phyloP scores from a whole-genome alignment of 2,113 vertebrate genomes.

The Anolis sagrei region DNA sequence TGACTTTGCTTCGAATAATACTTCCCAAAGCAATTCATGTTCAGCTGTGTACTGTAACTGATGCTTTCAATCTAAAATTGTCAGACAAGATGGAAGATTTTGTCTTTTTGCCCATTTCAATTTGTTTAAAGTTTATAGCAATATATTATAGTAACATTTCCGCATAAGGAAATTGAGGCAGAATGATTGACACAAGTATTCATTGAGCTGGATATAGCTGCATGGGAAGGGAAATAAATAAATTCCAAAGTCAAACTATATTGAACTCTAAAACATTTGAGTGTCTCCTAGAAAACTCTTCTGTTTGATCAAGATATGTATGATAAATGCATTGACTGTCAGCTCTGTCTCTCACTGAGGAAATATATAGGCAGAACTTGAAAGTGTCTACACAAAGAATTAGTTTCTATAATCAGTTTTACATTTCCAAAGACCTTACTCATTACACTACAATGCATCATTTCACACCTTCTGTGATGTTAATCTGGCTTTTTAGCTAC shows the following conservation, averaged over 20 bases:
- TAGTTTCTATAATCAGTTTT: too few species aligned
- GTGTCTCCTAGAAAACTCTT: not conserved
- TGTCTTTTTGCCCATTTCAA: not conserved
- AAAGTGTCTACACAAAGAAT: too few species aligned
- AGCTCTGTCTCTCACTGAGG: too few species aligned
- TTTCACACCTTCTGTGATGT: too few species aligned
- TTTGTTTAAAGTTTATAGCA: not conserved
- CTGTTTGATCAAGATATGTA: not conserved
- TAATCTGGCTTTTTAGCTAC: too few species aligned
- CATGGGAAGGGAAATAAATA: not conserved
- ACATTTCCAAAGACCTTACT: too few species aligned
- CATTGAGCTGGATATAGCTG: not conserved
- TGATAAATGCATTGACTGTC: not conserved
- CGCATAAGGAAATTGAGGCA: slow-evolving; percentile 5
- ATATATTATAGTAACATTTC: not conserved
- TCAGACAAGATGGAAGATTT: not conserved
- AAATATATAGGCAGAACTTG: too few species aligned
- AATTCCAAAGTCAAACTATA: slow-evolving; percentile 2
- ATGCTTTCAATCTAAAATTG: slow-evolving; percentile 9
- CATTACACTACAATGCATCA: too few species aligned
- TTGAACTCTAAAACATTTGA: not conserved
- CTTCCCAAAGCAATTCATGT: not conserved
- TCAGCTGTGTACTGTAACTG: not conserved
- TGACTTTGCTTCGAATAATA: not conserved
- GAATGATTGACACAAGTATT: not conserved